Base-by-base conservation (phyloP, 2,797 vertebrate genomes). In the Sternarchorhynchus goeldii region DNA sequence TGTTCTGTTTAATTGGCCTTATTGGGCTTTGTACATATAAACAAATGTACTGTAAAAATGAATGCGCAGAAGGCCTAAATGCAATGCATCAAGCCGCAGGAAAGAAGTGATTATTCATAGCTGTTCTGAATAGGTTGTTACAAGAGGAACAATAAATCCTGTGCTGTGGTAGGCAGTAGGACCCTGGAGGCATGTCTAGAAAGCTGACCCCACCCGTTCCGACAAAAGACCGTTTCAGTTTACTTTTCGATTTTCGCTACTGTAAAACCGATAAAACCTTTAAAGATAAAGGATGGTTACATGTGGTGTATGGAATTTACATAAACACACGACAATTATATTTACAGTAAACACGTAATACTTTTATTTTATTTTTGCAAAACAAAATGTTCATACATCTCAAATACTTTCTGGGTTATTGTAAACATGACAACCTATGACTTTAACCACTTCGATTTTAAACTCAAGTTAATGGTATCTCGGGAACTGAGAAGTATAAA, bases 381-480 rank as follows among this genome's bases (percentile, higher is more conserved):
- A 75, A 75, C 58, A 80, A 80, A 58, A 45, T 70, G 31, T 78
- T 75, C 62, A 84, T 58, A 67, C 64, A 84, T 77, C 68, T 79
- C 62, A 67, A 66, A 79, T 76, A 76, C 68, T 78, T 79, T 74
- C 59, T 81, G 66, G 31, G 32, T 81, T 70, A 41, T 55, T 81
- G 84, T 85, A 85, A 85, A 85, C 84, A 82, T 78, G 18, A 75
- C 53, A 70, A 62, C 69, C 73, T 72, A 75, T 59, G n/a, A 79
- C 55, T 79, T 34, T n/a, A 69, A 50, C 25, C 20, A 55, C 18
- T 31, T 76, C 71, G 34, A 45, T 71, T 80, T 71, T 77, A 60
- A 82, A 80, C 25, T 66, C 69, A 76, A 77, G 12, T 68, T 39
- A 70, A 79, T 77, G 80, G 79, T 83, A 83, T 73, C 79, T 81